phyloP scores from a whole-genome alignment of 2,113 vertebrate genomes.

The human (Homo sapiens) region DNA sequence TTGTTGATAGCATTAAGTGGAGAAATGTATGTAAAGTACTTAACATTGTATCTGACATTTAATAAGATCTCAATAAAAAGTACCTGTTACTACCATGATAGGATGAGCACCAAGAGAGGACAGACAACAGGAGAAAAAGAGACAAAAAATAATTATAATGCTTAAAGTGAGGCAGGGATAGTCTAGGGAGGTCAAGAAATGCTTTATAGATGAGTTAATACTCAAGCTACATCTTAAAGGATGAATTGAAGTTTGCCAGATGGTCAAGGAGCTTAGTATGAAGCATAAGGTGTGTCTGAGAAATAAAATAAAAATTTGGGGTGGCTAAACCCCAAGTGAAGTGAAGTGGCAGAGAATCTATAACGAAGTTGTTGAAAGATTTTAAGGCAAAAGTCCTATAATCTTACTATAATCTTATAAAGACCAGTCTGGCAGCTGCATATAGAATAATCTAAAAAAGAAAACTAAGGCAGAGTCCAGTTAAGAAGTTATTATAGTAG shows the following conservation, averaged over 20 bases:
- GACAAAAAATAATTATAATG: not conserved
- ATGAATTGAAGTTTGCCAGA: not conserved
- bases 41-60: not conserved
- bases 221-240: not conserved
- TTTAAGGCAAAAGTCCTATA: not conserved
- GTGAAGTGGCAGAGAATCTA: not conserved
- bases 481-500: not conserved
- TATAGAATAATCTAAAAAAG: not conserved
- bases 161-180: not conserved
- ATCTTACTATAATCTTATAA: not conserved
- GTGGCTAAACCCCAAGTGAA: not conserved
- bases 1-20: not conserved
- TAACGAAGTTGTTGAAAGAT: not conserved
- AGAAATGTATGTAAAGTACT: not conserved
- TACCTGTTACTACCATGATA: not conserved
- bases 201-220: not conserved
- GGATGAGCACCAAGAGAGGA: not conserved
- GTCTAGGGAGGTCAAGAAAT: not conserved
- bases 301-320: not conserved
- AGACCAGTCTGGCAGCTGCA: not conserved
- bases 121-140: not conserved
- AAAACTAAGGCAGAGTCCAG: not conserved
- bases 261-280: not conserved
- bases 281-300: not conserved
- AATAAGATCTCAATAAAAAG: slow-evolving; percentile 1